These are phyloP conservation scores for Aphelinus certus DNA, from an alignment of 1,140 invertebrate species.

Conservation along the genomic window DNA sequence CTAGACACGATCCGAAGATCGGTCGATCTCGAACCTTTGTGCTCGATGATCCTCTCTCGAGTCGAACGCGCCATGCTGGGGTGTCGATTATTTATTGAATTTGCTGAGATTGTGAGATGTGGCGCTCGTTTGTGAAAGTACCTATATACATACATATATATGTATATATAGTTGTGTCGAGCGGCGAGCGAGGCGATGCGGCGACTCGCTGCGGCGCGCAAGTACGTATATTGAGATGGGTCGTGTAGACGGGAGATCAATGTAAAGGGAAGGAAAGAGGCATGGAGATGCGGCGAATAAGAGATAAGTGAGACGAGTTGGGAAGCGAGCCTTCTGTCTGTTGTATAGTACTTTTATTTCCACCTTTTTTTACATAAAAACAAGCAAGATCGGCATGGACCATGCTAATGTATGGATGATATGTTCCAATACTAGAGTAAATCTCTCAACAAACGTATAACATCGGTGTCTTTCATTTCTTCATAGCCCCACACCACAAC, in stretches of 20 bases:
- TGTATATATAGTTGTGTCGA: background rate
- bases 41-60: background rate
- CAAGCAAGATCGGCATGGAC: conserved; percentile 60
- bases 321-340: conserved; percentile 57
- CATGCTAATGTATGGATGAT: conserved; percentile 63
- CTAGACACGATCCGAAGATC: background rate
- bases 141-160: too few species aligned
- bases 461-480: conserved; percentile 30
- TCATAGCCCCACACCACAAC: too few species aligned
- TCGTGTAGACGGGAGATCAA: conserved; percentile 21
- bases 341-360: conserved; percentile 66
- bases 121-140: too few species aligned
- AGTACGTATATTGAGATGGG: conserved; percentile 28
- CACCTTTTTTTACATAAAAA: conserved; percentile 64
- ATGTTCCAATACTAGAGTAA: conserved; percentile 64
- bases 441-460: conserved; percentile 59
- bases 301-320: conserved; percentile 43
- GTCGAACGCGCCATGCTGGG: background rate
- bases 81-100: too few species aligned
- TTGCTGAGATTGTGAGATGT: too few species aligned
- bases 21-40: background rate
- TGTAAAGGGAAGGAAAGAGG: conserved; percentile 36
- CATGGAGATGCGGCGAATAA: conserved; percentile 31
- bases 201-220: conserved; percentile 34
- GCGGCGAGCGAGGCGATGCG: background rate